These are phyloP conservation scores for Liparis tanakae DNA, from an alignment of 2,797 vertebrate genomes.

Conservation along the genomic window DNA sequence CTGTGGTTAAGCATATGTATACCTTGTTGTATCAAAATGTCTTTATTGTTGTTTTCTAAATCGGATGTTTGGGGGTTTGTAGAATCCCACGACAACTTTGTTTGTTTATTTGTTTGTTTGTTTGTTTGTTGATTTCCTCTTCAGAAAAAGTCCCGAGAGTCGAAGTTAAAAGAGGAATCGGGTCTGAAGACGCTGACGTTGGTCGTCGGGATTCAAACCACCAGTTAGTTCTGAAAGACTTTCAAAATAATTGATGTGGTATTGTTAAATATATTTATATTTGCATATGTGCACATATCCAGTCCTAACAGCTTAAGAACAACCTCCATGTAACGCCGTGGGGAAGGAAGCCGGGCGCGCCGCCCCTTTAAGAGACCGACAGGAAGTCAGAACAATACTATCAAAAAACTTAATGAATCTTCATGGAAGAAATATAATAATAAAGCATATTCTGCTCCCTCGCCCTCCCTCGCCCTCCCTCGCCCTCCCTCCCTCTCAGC, in stretches of 20 bases:
- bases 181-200: neutral
- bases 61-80: neutral
- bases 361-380: too few species aligned
- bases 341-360: neutral
- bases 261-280: too few species aligned
- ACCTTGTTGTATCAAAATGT: neutral
- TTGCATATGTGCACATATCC: too few species aligned
- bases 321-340: neutral
- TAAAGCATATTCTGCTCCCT: neutral
- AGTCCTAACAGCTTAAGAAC: neutral
- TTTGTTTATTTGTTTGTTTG: too few species aligned
- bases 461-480: conserved; percentile 27
- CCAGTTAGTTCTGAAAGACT: neutral
- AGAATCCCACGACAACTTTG: too few species aligned
- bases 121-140: neutral
- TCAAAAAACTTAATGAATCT: too few species aligned
- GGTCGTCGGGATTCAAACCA: neutral
- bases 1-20: neutral
- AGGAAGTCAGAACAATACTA: too few species aligned
- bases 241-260: too few species aligned
- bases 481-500: conserved; percentile 25
- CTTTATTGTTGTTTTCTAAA: neutral
- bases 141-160: neutral
- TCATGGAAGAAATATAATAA: too few species aligned
- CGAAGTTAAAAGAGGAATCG: neutral